Conservation (phyloP, 2,797 vertebrate genomes). For the Enteromius trimaculatus region DNA sequence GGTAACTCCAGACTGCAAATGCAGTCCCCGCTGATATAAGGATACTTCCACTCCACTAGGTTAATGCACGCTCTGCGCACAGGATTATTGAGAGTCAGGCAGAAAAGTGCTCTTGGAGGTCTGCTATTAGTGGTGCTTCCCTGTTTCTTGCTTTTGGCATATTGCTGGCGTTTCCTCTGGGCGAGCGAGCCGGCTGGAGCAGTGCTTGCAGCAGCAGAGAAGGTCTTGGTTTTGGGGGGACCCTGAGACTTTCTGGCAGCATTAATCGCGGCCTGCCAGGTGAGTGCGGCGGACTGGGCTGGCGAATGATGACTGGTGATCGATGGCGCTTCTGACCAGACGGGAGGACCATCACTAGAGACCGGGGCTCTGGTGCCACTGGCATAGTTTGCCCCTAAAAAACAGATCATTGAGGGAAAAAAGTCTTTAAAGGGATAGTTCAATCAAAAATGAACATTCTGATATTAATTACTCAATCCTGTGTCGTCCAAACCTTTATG, state of each 20-base stretch:
- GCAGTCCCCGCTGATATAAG: conserved; percentile 69
- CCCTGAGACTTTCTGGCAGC: conserved; percentile 92
- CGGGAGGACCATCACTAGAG: conserved; percentile 82
- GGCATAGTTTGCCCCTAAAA: conserved; percentile 93
- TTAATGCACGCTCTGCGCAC: conserved; percentile 99
- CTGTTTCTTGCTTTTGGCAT: conserved; percentile 99
- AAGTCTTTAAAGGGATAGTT: background rate
- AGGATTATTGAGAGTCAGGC: conserved; percentile 97
- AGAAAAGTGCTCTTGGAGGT: conserved; percentile 97
- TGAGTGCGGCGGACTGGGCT: conserved; percentile 69
- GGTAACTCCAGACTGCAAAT: background rate
- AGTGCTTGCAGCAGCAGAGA: conserved; percentile 65
- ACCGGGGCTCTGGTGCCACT: conserved; percentile 85
- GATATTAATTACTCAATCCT: too few relatives aligned
- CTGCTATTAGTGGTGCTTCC: conserved; percentile 90
- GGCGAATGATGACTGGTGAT: conserved; percentile 59
- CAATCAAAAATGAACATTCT: too few relatives aligned
- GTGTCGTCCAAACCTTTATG: too few relatives aligned
- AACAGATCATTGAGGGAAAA: background rate
- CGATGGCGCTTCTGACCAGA: conserved; percentile 84
- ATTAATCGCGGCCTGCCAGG: conserved; percentile 94
- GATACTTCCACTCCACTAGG: conserved; percentile 99
- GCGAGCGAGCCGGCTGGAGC: conserved; percentile 89
- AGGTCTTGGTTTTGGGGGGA: conserved; percentile 81
- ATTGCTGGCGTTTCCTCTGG: conserved; percentile 97